Evolutionary conservation across 2,113 vertebrate species (phyloP), one percentile per base, ranked within the genome.

Genomic region (Cyprinodon brontotheroides): DNA sequence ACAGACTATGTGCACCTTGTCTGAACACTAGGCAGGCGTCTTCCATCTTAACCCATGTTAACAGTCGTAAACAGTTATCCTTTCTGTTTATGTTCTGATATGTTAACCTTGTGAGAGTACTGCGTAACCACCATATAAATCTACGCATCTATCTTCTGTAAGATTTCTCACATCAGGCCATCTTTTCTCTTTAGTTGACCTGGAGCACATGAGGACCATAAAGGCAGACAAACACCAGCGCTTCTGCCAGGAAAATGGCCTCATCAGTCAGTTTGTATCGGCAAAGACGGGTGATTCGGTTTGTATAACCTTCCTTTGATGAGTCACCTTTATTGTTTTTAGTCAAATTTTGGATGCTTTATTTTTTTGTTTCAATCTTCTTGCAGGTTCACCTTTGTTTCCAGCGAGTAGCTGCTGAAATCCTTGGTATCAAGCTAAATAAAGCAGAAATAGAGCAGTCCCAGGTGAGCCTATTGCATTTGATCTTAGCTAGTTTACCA

Each of bases 381-480:
- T 67, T 80, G 62, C 92, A 99, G 98, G 97, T 99, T 69, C 97
- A 95, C 89, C 95, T 99, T 77, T 98, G 97, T 94, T 99, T 99
- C 95, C 98, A 99, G 93, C 96, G 95, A 93, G 89, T 99, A 88
- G 97, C 98, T 89, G 98, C 98, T 80, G 98, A 99, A 80, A 97
- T 99, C 83, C 95, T 99, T 53, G 97, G 98, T 70, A 95, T 99
- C 81, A 99, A 99, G 90, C 94, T 99, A 90, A 99, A 98, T 94
- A 99, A 97, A 95, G 97, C 98, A 85, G 98, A 99, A 93, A 93
- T 98, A 80, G 97, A 99, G 91, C 98, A 99, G 93, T 99, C 97
- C 70, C 98, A 99, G 97, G 98, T 99, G 91, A 96, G 92, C 13
- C 47, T 12, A 39, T 3, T 48, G 40, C 37, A 41, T 0, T 63